phyloP scores from a whole-genome alignment of 92 coral and sea anemone genomes.

The Palythoa heliodiscus region DNA sequence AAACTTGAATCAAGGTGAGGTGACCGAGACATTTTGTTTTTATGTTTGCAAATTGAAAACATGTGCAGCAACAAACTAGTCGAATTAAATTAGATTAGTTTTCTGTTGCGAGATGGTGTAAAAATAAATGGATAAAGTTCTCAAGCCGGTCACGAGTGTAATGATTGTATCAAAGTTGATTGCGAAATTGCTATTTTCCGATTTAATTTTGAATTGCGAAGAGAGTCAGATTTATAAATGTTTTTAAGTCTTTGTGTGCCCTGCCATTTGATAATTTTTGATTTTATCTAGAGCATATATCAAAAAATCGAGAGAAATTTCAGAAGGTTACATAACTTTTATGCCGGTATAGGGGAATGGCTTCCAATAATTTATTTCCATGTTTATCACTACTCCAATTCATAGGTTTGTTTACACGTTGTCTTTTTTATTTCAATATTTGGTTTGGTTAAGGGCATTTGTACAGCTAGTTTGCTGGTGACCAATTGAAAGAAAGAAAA shows the following conservation, averaged over 20 bases:
- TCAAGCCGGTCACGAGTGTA: neutral
- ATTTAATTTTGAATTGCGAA: neutral
- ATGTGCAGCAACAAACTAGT: neutral
- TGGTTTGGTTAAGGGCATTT: neutral
- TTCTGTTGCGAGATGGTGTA: neutral
- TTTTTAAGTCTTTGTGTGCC: neutral
- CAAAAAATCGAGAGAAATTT: neutral
- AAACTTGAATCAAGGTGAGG: neutral
- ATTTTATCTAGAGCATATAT: neutral
- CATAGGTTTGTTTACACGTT: neutral
- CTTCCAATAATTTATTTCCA: neutral
- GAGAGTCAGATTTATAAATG: neutral
- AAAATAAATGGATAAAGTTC: neutral
- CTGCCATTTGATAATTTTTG: neutral
- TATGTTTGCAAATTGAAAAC: neutral
- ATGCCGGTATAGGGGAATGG: too few species aligned
- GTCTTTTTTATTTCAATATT: slow-evolving; percentile 7
- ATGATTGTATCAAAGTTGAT: neutral
- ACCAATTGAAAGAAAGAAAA: neutral
- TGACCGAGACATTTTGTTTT: neutral
- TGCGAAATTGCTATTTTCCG: neutral
- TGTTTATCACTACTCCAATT: neutral
- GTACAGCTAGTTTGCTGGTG: neutral
- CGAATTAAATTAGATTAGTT: neutral
- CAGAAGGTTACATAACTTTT: neutral